A percentile compares a stretch with the other conserved stretches of the same genome.
These are phyloP conservation scores for Charaxes varanes DNA, from an alignment of 1,140 invertebrate genomes.

Conservation along the genomic window DNA sequence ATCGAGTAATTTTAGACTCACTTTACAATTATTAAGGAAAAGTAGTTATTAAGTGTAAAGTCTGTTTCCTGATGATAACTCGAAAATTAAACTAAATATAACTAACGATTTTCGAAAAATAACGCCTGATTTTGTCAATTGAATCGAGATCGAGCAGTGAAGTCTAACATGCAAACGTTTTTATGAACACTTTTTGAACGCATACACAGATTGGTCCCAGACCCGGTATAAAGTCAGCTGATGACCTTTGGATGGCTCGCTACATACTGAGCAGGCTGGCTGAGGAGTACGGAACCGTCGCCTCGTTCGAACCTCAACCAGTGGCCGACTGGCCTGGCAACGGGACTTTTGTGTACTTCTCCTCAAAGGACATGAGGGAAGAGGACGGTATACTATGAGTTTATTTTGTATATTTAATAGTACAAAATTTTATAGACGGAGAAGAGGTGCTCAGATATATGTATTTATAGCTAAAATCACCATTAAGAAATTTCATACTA, in stretches of 20 bases:
- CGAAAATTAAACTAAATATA: no score
- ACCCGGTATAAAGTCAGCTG: constrained; percentile 88
- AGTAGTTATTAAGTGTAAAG: no score
- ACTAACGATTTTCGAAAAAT: no score
- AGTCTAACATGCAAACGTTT: no score
- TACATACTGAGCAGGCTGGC: constrained; percentile 90
- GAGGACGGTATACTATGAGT: constrained; percentile 82
- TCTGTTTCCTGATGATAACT: no score
- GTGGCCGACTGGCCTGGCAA: constrained; percentile 94
- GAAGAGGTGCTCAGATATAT: no score
- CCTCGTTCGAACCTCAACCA: constrained; percentile 91
- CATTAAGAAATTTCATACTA: no score
- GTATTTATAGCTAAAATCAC: no score
- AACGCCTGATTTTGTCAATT: no score
- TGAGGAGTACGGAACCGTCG: constrained; percentile 93
- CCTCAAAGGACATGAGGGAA: constrained; percentile 90
- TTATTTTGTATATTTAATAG: background rate
- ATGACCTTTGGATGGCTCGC: constrained; percentile 93
- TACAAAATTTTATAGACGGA: background rate
- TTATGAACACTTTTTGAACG: background rate
- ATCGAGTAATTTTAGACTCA: no score
- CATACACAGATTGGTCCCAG: constrained; percentile 86
- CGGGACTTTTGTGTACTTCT: constrained; percentile 93
- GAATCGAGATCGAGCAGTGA: no score
- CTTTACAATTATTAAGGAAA: no score